Conservation (phyloP, 2,888 invertebrate genomes). For the Apocheima hispidaria region DNA sequence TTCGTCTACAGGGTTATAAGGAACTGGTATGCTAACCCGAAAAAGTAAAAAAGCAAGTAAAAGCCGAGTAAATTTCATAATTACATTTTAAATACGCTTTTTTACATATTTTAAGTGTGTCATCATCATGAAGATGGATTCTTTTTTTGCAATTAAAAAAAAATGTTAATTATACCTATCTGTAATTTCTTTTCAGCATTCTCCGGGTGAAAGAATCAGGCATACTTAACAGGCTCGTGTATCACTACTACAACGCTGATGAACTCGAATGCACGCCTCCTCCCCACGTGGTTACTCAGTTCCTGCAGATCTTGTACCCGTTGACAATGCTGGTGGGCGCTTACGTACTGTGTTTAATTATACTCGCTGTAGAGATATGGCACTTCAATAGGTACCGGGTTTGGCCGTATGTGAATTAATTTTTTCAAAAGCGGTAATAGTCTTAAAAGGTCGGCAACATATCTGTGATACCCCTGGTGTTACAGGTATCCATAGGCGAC, state of each 20-base stretch:
- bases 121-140: too few relatives aligned
- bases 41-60: too few relatives aligned
- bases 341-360: slow-evolving; percentile 26
- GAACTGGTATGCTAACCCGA: too few relatives aligned
- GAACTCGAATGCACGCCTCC: slow-evolving; percentile 27
- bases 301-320: slow-evolving; percentile 33
- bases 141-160: too few relatives aligned
- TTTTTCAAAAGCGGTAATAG: not conserved
- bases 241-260: not conserved
- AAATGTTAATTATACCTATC: too few relatives aligned
- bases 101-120: too few relatives aligned
- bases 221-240: slow-evolving; percentile 21
- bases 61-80: too few relatives aligned
- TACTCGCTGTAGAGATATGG: slow-evolving; percentile 31
- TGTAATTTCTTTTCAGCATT: slow-evolving; percentile 31
- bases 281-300: slow-evolving; percentile 26
- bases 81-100: too few relatives aligned
- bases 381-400: slow-evolving; percentile 21
- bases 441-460: too few relatives aligned
- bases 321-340: slow-evolving; percentile 24
- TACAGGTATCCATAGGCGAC: too few relatives aligned
- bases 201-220: slow-evolving; percentile 37
- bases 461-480: too few relatives aligned
- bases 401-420: slow-evolving; percentile 37
- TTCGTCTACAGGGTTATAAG: too few relatives aligned